Evolutionary conservation across 2,797 vertebrate genomes (phyloP), one percentile per base, ranked within the genome.

Genomic region (Cygnus olor): DNA sequence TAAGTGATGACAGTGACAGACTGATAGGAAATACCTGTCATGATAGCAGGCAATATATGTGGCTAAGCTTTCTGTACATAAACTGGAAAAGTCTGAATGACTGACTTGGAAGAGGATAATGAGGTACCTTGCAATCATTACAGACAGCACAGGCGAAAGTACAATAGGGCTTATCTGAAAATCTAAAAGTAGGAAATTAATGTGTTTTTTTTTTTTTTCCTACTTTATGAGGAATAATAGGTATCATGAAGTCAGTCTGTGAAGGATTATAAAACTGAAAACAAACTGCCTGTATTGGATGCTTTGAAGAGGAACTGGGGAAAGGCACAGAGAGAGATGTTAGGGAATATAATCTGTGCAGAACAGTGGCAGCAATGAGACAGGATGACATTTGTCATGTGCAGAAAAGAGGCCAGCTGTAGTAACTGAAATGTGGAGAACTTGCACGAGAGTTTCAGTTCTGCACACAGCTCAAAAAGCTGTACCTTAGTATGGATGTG

Each of bases 91-190:
- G 78, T 42, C 88, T 91, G 94, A 95, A 93, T 90, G 94, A 95
- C 68, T 93, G 95, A 96, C 93, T 94, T 85, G 88, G 74, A 90
- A 83, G 53, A 97, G 74, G 80, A 96, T 97, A 96, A 97, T 92
- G 95, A 95, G 93, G 78, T 80, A 95, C 64, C 93, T 95, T 84
- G 91, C 73, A 89, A 82, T 86, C 85, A 90, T 94, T 94, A 95
- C 80, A 91, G 93, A 85, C 92, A 95, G 88, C 88, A 92, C 58
- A 70, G 73, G 30, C 95, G 54, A 87, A 90, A 90, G 64, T 89
- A 95, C 92, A 96, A 89, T 85, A 77, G 71, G 53, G 74, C 40
- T 95, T 95, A 95, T 95, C 90, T 85, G 74, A 91, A 97, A 95
- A 97, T 86, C 91, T 90, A 53, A 84, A 93, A 93, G 85, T 88